Evolutionary conservation across 2,888 invertebrate species (phyloP).

Genomic region (Lasioglossum marginatum): DNA sequence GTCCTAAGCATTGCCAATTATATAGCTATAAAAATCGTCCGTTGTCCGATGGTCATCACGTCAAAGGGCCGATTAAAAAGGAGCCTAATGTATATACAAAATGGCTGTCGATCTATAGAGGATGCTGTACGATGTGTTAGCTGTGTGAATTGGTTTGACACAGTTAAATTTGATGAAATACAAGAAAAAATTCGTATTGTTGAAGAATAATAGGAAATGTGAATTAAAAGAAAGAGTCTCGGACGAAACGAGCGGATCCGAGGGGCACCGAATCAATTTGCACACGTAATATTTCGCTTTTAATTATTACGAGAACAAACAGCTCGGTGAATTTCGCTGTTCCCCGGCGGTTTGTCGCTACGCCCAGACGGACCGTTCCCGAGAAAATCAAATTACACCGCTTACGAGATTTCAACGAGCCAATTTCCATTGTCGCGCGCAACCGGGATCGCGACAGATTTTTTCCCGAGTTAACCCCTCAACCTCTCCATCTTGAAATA

Average conservation of each 20-base stretch:
- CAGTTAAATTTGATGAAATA: no score
- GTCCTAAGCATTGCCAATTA: no score
- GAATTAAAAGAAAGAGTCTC: not conserved
- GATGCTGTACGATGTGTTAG: no score
- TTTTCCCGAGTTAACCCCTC: not conserved
- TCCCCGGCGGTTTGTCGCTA: not conserved
- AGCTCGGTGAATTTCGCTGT: slow-evolving; percentile 5
- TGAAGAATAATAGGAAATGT: not conserved
- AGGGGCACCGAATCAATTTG: not conserved
- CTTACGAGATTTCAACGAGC: slow-evolving; percentile 8
- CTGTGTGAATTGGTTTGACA: no score
- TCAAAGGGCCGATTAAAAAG: no score
- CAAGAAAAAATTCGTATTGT: no score
- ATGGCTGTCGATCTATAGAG: no score
- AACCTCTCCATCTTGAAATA: not conserved
- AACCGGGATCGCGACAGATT: not conserved
- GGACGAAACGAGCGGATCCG: not conserved
- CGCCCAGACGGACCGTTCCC: not conserved
- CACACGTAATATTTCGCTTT: not conserved
- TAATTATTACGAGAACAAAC: slow-evolving; percentile 6
- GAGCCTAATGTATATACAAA: no score
- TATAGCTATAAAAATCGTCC: no score
- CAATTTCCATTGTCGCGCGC: not conserved
- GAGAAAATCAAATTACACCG: slow-evolving; percentile 11
- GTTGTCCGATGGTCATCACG: no score